Evolutionary conservation across 2,113 vertebrate genomes (phyloP).

Genomic region (Triplophysa rosa): DNA sequence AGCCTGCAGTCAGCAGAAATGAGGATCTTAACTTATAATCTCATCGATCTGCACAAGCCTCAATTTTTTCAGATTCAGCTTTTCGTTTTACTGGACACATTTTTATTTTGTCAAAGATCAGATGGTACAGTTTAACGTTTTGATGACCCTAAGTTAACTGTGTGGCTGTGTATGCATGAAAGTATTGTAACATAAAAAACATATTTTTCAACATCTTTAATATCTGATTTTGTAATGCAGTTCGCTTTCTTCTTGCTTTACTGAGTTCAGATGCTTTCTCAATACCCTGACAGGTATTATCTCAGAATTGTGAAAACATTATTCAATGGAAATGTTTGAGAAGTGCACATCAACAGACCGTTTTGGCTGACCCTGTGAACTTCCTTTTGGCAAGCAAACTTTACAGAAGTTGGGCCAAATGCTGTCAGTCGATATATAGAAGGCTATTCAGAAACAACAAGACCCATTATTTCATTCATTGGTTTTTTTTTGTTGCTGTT

Average conservation of each 20-base stretch:
- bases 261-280: not conserved
- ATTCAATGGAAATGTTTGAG: not conserved
- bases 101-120: not conserved
- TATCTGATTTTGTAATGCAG: too few species aligned
- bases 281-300: not conserved
- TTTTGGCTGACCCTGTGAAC: slow-evolving; percentile 7
- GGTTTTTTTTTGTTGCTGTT: not conserved
- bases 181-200: too few species aligned
- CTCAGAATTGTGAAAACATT: not conserved
- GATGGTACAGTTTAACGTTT: not conserved
- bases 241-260: not conserved
- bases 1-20: slow-evolving; percentile 3
- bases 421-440: slow-evolving; percentile 13
- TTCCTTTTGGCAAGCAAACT: slow-evolving; percentile 12
- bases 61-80: not conserved
- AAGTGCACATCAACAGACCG: slow-evolving; percentile 3
- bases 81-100: not conserved
- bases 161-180: not conserved
- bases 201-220: too few species aligned
- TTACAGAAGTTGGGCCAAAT: not conserved
- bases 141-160: not conserved
- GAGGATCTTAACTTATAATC: not conserved
- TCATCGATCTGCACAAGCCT: not conserved
- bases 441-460: not conserved
- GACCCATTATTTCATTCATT: slow-evolving; percentile 21